Evolutionary conservation across 2,797 vertebrate genomes (phyloP), one percentile per base, ranked within the genome.

Genomic region (Sebastes paucispinis): DNA sequence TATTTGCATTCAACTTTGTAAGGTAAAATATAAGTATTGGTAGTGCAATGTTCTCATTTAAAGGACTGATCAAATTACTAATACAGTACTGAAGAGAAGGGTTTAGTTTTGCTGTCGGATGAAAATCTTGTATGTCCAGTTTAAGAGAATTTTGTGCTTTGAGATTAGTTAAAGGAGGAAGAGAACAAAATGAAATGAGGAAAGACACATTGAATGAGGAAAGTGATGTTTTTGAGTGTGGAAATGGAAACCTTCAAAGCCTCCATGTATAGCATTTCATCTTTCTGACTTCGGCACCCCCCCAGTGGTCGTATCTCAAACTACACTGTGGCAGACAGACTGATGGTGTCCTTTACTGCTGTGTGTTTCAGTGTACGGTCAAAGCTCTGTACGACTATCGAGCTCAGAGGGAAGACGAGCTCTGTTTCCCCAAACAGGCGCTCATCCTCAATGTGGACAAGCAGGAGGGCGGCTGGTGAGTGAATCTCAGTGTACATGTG

Each of bases 401-500:
- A 88, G 97, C 98, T 0, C 98, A 99, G 95, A 94, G 98, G 59
- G 98, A 99, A 3, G 98, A 99, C 0, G 98, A 99, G 90, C 97
- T 99, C 24, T 99, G 97, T 20, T 99, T 99, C 94, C 97, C 95
- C 88, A 99, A 99, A 93, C 98, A 97, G 0, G 96, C 97, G 67
- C 95, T 99, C 86, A 97, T 99, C 93, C 94, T 97, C 91, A 98
- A 96, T 0, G 98, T 99, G 91, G 98, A 99, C 83, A 99, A 99
- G 73, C 97, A 99, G 91, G 98, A 99, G 39, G 97, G 97, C 55
- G 97, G 98, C 95, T 99, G 98, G 98, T 99, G 93, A 97, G 98
- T 90, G 57, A 10, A 3, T 5, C 50, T 20, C 31, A 3, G 8
- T 1, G 16, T 8, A 1, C n/a, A 2, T 2, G 3, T 67, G 20